These are phyloP conservation scores for Vulpes lagopus DNA, from an alignment of 2,113 vertebrate species.

Conservation along the genomic window DNA sequence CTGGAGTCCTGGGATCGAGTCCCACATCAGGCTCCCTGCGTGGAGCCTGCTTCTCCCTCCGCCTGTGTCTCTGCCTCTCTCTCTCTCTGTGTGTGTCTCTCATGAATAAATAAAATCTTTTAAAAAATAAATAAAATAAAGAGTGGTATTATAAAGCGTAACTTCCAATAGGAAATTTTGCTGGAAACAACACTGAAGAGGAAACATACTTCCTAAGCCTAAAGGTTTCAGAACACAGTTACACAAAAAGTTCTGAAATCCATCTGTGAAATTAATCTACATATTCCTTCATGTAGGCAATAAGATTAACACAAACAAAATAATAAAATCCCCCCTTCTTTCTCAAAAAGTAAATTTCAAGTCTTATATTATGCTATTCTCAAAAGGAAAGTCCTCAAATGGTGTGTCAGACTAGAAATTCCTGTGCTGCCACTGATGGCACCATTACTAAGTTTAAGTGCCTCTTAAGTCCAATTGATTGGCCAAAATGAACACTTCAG, in stretches of 20 bases:
- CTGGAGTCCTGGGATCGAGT: too few species aligned
- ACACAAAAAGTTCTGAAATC: not conserved
- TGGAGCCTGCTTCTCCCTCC: too few species aligned
- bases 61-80: too few species aligned
- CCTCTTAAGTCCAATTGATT: conserved; percentile 11
- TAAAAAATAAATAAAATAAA: not conserved
- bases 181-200: not conserved
- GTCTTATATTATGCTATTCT: not conserved
- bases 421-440: not conserved
- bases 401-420: not conserved
- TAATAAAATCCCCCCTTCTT: not conserved
- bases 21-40: too few species aligned
- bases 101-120: too few species aligned
- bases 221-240: conserved; percentile 28
- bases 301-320: not conserved
- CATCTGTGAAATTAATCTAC: conserved; percentile 12
- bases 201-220: conserved; percentile 23
- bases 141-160: not conserved
- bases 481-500: not conserved
- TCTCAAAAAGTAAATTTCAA: not conserved
- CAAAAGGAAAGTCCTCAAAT: not conserved
- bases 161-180: conserved; percentile 8
- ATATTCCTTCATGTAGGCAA: not conserved
- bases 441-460: not conserved
- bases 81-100: too few species aligned